Conservation (phyloP, 2,113 vertebrate genomes). For the Polypterus bichir region DNA sequence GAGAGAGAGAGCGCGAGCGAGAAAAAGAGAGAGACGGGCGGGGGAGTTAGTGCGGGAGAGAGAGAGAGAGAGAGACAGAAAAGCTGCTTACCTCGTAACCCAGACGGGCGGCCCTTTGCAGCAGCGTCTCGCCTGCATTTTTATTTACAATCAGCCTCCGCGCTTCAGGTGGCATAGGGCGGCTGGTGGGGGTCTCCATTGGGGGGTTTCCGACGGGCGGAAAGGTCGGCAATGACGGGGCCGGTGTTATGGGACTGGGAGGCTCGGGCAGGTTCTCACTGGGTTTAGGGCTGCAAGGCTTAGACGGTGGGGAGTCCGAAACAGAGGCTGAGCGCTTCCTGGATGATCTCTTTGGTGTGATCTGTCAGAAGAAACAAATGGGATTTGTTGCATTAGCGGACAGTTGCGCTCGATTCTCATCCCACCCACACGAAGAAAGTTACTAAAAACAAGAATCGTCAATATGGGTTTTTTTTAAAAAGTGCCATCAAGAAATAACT, state of each 20-base stretch:
- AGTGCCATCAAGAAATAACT: too few relatives aligned
- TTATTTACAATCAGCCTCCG: slow-evolving; percentile 93
- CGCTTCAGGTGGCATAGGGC: slow-evolving; percentile 88
- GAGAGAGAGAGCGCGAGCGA: neutral
- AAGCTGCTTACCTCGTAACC: slow-evolving; percentile 76
- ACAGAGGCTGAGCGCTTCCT: slow-evolving; percentile 50
- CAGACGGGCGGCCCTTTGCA: slow-evolving; percentile 84
- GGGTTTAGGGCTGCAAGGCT: slow-evolving; percentile 39
- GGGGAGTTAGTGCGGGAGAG: neutral
- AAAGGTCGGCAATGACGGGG: slow-evolving; percentile 35
- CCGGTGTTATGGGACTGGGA: slow-evolving; percentile 28
- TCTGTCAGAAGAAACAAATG: slow-evolving; percentile 25
- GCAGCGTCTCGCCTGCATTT: slow-evolving; percentile 89
- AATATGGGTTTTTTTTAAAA: too few relatives aligned
- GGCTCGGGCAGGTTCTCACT: slow-evolving; percentile 44
- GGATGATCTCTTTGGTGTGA: slow-evolving; percentile 44
- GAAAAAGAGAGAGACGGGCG: neutral
- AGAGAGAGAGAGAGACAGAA: neutral
- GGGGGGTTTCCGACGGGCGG: slow-evolving; percentile 35
- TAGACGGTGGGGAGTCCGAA: slow-evolving; percentile 51
- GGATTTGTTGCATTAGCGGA: neutral
- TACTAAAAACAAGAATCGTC: neutral
- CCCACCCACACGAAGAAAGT: too few relatives aligned
- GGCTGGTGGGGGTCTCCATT: slow-evolving; percentile 55
- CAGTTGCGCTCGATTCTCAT: too few relatives aligned